These are phyloP conservation scores for Ataeniobius toweri DNA, from an alignment of 2,797 vertebrate species.

Conservation along the genomic window DNA sequence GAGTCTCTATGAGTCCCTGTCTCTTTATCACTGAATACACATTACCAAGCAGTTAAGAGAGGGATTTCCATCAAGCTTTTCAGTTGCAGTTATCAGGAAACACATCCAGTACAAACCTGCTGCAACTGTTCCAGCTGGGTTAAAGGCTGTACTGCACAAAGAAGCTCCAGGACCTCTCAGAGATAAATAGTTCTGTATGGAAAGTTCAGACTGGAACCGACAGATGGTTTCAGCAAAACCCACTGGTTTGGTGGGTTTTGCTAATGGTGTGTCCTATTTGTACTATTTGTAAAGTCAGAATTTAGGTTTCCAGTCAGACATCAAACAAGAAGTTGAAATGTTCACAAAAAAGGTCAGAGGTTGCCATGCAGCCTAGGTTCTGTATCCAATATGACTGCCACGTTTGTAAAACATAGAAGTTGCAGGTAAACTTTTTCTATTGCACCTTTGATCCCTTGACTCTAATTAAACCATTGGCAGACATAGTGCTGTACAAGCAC, in stretches of 20 bases:
- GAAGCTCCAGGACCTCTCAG: conserved; percentile 21
- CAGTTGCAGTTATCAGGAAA: conserved; percentile 18
- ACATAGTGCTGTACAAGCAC: too few species aligned
- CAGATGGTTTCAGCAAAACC: background rate
- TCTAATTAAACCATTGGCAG: too few species aligned
- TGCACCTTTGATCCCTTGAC: too few species aligned
- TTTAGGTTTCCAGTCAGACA: background rate
- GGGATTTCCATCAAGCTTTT: background rate
- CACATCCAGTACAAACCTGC: conserved; percentile 44
- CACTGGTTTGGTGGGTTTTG: background rate
- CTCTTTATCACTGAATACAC: background rate
- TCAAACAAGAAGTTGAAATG: background rate
- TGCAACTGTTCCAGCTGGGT: conserved; percentile 20
- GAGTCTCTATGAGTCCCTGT: too few species aligned
- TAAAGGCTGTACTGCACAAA: conserved; percentile 8
- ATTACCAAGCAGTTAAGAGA: background rate
- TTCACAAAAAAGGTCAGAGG: background rate
- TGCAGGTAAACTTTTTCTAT: too few species aligned
- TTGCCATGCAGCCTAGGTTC: background rate
- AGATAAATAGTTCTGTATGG: conserved; percentile 16
- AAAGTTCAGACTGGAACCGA: conserved; percentile 5
- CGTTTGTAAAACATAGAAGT: background rate
- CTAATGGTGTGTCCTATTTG: background rate
- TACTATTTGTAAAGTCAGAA: background rate
- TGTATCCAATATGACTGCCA: background rate